Evolutionary conservation across 1,140 invertebrate genomes (phyloP).

Genomic region (Whitmania pigra): DNA sequence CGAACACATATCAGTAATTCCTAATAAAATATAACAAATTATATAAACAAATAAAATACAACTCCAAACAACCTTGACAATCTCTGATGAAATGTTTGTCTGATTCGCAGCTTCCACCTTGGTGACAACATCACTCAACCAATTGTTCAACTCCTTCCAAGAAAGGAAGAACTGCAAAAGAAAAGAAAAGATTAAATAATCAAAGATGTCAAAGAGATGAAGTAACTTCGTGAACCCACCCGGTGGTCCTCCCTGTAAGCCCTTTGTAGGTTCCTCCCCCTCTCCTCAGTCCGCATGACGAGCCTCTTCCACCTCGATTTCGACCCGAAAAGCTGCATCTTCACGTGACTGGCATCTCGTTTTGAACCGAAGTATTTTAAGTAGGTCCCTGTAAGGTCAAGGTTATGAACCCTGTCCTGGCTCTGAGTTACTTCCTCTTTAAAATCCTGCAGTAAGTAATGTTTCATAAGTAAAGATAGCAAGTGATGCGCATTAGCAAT

Average conservation of each 20-base stretch:
- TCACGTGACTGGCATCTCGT: constrained; percentile 95
- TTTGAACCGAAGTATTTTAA: constrained; percentile 97
- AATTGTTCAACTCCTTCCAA: constrained; percentile 60
- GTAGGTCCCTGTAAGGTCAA: constrained; percentile 94
- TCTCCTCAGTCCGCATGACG: constrained; percentile 63
- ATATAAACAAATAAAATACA: not conserved
- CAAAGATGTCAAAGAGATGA: not conserved
- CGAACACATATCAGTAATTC: too few species aligned
- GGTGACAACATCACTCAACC: constrained; percentile 76
- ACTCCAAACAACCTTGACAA: not conserved
- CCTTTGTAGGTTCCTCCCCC: constrained; percentile 67
- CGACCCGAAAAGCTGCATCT: constrained; percentile 88
- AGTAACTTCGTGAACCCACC: constrained; percentile 28
- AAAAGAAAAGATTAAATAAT: not conserved
- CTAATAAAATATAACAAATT: too few species aligned
- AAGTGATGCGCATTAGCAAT: too few species aligned
- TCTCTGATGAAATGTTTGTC: not conserved
- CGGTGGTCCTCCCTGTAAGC: constrained; percentile 88
- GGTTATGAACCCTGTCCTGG: constrained; percentile 79
- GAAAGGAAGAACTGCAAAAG: constrained; percentile 64
- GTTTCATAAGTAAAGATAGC: too few species aligned
- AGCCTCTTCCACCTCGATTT: constrained; percentile 90
- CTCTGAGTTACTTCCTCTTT: constrained; percentile 84
- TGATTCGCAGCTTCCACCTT: constrained; percentile 44
- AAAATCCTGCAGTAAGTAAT: constrained; percentile 58